Base-by-base conservation (phyloP, 2,113 vertebrate species). In the Hucho hucho region DNA sequence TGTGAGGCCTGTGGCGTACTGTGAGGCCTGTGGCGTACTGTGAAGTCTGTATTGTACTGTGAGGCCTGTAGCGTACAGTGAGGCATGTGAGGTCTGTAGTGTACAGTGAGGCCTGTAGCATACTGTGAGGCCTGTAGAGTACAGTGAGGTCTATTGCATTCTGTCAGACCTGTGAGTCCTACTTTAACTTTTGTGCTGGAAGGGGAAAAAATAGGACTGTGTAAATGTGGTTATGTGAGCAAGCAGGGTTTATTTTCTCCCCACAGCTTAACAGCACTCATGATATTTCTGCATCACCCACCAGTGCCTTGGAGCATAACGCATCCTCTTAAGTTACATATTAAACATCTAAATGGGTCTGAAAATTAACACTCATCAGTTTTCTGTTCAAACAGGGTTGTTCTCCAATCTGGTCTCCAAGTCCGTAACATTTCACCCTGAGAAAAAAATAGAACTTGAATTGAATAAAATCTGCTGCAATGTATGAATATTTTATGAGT, bases 161-260 rank as follows among this genome's bases (percentile, higher is more conserved):
- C 6, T 9, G 32, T 37, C 6, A 37, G 6, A 6, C 32, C 5
- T 32, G 32, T 43, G 9, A 9, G 9, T 7, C 5, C 28, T 28
- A 25, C 61, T 25, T 9, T 26, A 43, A 9, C 1, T 43, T 43
- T 11, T 11, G 37, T 43, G 37, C 7, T 1, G 9, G 9, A 43
- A 43, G 37, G 7, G 37, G 6, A 12, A 72, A 72, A 20, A 72
- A 20, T 75, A 73, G 65, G 18, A 66, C 25, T n/a, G 4, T 64
- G 3, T 71, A 73, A 75, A 74, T 29, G 20, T 11, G 73, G 47
- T 81, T 43, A 43, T 11, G 37, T 70, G 69, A 20, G 1, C 75
- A 46, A 72, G 29, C 70, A 65, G 69, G 25, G 32, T 81, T 73
- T 68, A 25, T 71, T 70, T 76, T 74, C 32, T 29, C 68, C 59